Evolutionary conservation across 2,113 vertebrate species (phyloP), one percentile per base, ranked within the genome.

Genomic region (Nicator chloris): DNA sequence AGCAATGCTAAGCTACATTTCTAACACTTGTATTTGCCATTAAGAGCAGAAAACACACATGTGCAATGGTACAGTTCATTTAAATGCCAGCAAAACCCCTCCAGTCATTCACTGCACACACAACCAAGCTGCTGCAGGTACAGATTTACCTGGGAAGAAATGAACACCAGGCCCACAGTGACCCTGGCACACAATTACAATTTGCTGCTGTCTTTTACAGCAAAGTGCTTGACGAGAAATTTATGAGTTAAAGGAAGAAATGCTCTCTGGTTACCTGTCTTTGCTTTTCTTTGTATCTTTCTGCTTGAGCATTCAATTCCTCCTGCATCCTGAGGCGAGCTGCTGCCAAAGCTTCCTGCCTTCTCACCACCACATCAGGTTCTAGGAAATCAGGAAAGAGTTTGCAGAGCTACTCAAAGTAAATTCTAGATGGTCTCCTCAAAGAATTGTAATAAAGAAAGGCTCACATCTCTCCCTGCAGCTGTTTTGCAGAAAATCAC

Each of bases 251-350:
- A 49, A 72, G 19, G 42, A 56, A 88, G 51, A 69, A 51, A 40
- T 1, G 4, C 7, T 42, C n/a, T 57, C 63, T 40, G 24, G 49
- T 96, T 95, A 99, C 99, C 98, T 98, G 97, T 95, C 84, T 98
- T 76, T 99, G 98, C 72, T 98, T 99, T 82, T 99, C 99, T 96
- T 97, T 99, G 95, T 98, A 99, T 91, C 97, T 94, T 59, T 98
- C 98, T 20, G 99, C 99, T 95, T 98, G 98, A 19, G 97, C 98
- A 13, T 99, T 98, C 8, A 99, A 88, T 75, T 99, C 98, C 64
- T 98, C 98, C 60, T 99, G 99, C 99, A 99, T 99, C 96, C 82
- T 98, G 78, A 97, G 93, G 24, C 99, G 98, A 45, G 99, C 97
- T 11, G 98, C 99, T 76, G 98, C 98, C 97, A 99, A 45, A 20